A percentile compares a stretch with the other conserved stretches of the same genome.
Evolutionary conservation across 1,140 invertebrate genomes (phyloP).

Genomic region (Aricia agestis): DNA sequence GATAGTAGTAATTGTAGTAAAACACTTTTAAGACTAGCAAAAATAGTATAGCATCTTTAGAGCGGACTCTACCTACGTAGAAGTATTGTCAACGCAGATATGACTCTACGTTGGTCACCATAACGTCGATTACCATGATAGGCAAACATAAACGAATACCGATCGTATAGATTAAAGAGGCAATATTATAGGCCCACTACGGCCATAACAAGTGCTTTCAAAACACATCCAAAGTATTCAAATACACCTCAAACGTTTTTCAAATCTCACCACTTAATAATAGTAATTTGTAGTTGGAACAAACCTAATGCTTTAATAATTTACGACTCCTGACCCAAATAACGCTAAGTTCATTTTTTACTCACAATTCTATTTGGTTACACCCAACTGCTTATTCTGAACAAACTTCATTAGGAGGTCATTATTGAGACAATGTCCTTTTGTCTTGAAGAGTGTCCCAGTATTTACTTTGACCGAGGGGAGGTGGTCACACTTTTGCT

Average conservation of each 20-base stretch:
- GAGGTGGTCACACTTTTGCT: neutral
- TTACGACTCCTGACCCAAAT: constrained; percentile 28
- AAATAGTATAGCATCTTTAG: no score
- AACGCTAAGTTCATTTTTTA: constrained; percentile 29
- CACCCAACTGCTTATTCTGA: neutral
- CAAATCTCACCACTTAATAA: neutral
- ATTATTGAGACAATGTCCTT: constrained; percentile 12
- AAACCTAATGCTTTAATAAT: constrained; percentile 33
- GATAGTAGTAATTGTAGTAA: no score
- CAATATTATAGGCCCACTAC: no score
- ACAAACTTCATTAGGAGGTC: constrained; percentile 14
- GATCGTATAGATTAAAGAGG: no score
- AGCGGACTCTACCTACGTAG: no score
- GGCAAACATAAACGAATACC: no score
- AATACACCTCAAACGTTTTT: neutral
- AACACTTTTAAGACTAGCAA: no score
- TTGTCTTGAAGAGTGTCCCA: neutral
- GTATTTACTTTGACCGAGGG: neutral
- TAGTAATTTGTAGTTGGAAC: constrained; percentile 15
- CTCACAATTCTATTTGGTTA: constrained; percentile 22
- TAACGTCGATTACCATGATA: no score
- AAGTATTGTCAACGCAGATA: no score
- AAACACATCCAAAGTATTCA: neutral
- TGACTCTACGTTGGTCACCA: no score
- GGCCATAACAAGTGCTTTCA: no score